Base-by-base conservation (phyloP, 1,140 invertebrate species). In the Whitmania pigra region DNA sequence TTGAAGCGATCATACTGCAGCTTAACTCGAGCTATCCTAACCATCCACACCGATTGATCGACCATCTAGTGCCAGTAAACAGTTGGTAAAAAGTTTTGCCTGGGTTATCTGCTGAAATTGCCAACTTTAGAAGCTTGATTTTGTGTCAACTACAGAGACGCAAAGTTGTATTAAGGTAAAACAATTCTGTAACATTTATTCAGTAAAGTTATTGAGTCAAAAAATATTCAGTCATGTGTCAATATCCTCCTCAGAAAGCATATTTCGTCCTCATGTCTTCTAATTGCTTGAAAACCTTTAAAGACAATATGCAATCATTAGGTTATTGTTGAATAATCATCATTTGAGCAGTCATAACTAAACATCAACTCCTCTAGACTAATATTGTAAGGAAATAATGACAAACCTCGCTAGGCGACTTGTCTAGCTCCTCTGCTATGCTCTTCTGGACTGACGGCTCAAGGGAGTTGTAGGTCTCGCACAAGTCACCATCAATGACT, bases 401-500 rank as follows among this genome's bases (percentile, higher is more conserved):
- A 31, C 76, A 76, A 13, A 99, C 94, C 83, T 99, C 95, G 69
- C 90, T 93, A 0, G 94, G 88, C 3, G 90, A 94, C 77, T 93
- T 87, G 79, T 97, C 95, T 66, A 99, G 84, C 82, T 98, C 94
- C 43, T 89, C 88, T 0, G 94, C 89, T 72, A 99, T 97, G 73
- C 88, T 90, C 78, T 95, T 95, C 78, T 99, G 97, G 82, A 97
- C 98, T 0, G 84, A 82, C 0, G 89, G 86, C 76, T 99, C 96
- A 74, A 99, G 87, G 0, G 94, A 95, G 79, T 95, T 96, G 80
- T 94, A 99, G 83, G 98, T 94, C 83, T 99, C 97, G 82, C 97
- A 99, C 5, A 99, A 84, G 83, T 99, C 97, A 7, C 97, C 97
- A 83, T 99, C 97, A 74, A 99, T 91, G 0, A 99, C 93, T 85